Percentiles rank a stretch among this genome's conserved stretches.
Evolutionary conservation across 2,113 vertebrate species (phyloP).

Genomic region (Scalopus aquaticus): DNA sequence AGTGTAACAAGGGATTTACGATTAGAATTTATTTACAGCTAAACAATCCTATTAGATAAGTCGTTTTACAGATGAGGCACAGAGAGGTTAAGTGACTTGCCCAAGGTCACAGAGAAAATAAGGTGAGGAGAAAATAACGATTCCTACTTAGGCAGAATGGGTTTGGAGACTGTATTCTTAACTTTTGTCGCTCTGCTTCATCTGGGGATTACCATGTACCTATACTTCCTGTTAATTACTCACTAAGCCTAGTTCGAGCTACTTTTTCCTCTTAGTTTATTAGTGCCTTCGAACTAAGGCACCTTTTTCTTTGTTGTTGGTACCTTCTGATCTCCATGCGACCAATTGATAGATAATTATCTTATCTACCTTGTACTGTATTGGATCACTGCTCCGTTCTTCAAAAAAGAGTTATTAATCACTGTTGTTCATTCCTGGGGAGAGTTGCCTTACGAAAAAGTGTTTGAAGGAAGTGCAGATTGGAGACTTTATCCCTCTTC

Average conservation of each 20-base stretch:
- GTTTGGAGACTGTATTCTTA: background rate
- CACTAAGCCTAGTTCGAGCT: background rate
- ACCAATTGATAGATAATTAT: background rate
- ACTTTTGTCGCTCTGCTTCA: background rate
- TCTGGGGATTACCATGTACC: background rate
- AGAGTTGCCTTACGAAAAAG: background rate
- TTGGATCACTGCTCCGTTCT: background rate
- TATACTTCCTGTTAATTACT: slow-evolving; percentile 23
- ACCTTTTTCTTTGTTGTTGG: background rate
- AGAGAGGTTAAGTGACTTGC: slow-evolving; percentile 29
- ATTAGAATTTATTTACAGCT: background rate
- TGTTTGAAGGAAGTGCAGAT: background rate
- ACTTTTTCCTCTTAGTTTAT: background rate
- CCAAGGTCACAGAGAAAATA: slow-evolving; percentile 21
- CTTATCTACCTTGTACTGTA: background rate
- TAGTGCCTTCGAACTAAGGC: background rate
- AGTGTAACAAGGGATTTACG: background rate
- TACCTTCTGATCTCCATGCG: background rate
- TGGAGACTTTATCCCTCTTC: background rate
- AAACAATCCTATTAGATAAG: background rate
- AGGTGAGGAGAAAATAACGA: background rate
- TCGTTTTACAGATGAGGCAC: background rate
- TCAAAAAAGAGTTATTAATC: background rate
- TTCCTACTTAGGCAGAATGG: background rate
- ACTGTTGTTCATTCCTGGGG: background rate